These are phyloP conservation scores for Caenorhabditis sp. DNA, from an alignment of 2,888 invertebrate species.

Conservation along the genomic window DNA sequence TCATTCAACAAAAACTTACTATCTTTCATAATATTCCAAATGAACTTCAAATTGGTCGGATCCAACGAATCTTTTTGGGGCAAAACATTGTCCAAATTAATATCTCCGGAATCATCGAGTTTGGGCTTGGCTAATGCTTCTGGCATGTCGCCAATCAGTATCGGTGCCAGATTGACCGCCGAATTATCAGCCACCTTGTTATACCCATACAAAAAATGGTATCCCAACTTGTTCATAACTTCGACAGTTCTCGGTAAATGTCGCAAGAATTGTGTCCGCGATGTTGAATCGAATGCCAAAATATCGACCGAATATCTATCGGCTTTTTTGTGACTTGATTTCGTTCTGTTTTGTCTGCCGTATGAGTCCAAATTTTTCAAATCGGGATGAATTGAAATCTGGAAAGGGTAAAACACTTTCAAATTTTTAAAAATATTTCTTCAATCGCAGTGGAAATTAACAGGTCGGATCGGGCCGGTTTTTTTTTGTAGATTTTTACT, in stretches of 20 bases:
- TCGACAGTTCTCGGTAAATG: slow-evolving; percentile 73
- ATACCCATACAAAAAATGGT: slow-evolving; percentile 84
- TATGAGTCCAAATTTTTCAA: slow-evolving; percentile 19
- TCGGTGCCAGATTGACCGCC: slow-evolving; percentile 86
- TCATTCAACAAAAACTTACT: slow-evolving; percentile 27
- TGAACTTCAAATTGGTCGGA: slow-evolving; percentile 50
- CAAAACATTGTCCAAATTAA: slow-evolving; percentile 50
- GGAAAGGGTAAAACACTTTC: background rate
- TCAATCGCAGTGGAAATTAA: too few relatives aligned
- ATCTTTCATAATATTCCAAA: slow-evolving; percentile 63
- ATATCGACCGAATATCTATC: slow-evolving; percentile 45
- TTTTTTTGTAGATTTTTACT: too few relatives aligned
- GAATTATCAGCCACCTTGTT: slow-evolving; percentile 94
- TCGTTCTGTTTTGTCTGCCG: slow-evolving; percentile 10
- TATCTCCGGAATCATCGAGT: slow-evolving; percentile 34
- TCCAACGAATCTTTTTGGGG: slow-evolving; percentile 43
- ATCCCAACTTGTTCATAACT: slow-evolving; percentile 77
- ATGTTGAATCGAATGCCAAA: slow-evolving; percentile 52
- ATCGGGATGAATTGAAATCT: slow-evolving; percentile 25
- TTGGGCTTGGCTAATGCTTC: slow-evolving; percentile 41
- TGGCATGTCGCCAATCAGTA: slow-evolving; percentile 77
- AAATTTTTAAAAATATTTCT: background rate
- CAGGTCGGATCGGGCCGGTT: too few relatives aligned
- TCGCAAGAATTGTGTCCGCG: slow-evolving; percentile 60
- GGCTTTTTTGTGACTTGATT: background rate